Conservation (phyloP, 2,797 vertebrate species). For the Neosilurus hyrtlii region DNA sequence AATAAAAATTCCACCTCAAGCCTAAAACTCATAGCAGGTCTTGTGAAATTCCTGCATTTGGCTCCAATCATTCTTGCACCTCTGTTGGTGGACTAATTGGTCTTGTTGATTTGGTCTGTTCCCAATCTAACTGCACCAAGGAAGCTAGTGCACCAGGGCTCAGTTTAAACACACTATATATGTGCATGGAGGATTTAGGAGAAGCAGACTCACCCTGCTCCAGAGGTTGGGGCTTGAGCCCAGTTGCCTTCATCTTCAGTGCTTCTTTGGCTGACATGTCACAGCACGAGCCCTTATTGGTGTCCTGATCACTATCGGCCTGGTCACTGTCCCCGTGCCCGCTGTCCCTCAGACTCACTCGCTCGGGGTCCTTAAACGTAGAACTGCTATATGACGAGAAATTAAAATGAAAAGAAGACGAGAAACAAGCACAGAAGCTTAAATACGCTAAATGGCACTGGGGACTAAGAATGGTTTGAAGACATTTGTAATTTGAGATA, state of each 20-base stretch:
- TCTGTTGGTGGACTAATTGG: no score
- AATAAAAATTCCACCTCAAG: background rate
- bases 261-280: slow-evolving; percentile 99
- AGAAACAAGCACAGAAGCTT: background rate
- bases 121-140: background rate
- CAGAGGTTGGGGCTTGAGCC: slow-evolving; percentile 89
- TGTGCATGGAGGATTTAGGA: slow-evolving; percentile 52
- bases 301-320: slow-evolving; percentile 99
- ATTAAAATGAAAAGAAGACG: slow-evolving; percentile 36
- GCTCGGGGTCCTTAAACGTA: slow-evolving; percentile 98
- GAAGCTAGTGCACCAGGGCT: background rate
- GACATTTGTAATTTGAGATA: slow-evolving; percentile 60
- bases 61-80: background rate
- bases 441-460: background rate
- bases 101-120: background rate
- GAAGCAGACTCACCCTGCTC: slow-evolving; percentile 86
- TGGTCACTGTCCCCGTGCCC: slow-evolving; percentile 99
- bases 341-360: slow-evolving; percentile 98
- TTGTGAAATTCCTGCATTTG: background rate
- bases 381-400: slow-evolving; percentile 82
- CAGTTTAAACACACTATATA: background rate
- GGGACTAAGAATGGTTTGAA: background rate
- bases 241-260: slow-evolving; percentile 95
- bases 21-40: background rate
- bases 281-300: slow-evolving; percentile 99